Conservation (phyloP, 2,888 invertebrate species). For the Tyria jacobaeae region DNA sequence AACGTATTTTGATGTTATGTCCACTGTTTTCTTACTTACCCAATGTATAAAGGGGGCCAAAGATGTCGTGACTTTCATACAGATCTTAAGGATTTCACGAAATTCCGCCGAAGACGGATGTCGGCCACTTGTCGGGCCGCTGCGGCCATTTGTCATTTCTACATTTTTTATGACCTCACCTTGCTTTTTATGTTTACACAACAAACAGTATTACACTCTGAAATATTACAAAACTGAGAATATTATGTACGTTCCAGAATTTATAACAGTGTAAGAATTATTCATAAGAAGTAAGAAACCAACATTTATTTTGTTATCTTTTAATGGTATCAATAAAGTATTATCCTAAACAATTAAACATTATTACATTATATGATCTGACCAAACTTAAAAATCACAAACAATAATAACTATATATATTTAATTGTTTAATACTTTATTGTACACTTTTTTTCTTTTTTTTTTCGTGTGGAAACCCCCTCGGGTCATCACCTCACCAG, state of each 20-base stretch:
- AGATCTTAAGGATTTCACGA: conserved; percentile 50
- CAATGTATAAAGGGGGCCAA: conserved; percentile 32
- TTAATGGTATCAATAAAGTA: no score
- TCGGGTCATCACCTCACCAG: no score
- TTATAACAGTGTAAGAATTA: neutral
- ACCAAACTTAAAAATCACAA: no score
- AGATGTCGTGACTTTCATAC: conserved; percentile 62
- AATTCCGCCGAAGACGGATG: conserved; percentile 68
- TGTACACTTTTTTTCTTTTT: no score
- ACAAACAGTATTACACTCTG: conserved; percentile 13
- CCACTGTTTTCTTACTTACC: neutral
- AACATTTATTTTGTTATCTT: no score
- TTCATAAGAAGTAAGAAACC: no score
- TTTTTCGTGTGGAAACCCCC: no score
- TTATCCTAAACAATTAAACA: no score
- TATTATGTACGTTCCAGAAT: neutral
- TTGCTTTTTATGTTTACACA: conserved; percentile 47
- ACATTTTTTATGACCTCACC: conserved; percentile 67
- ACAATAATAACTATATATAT: no score
- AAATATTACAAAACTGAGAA: conserved; percentile 11
- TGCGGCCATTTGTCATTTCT: conserved; percentile 66
- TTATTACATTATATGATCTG: no score
- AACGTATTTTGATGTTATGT: neutral
- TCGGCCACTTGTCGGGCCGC: conserved; percentile 65
- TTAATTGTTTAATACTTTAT: no score